Evolutionary conservation across 2,888 invertebrate species (phyloP), one percentile per base, ranked within the genome.

Genomic region (Apotomis betuletana): DNA sequence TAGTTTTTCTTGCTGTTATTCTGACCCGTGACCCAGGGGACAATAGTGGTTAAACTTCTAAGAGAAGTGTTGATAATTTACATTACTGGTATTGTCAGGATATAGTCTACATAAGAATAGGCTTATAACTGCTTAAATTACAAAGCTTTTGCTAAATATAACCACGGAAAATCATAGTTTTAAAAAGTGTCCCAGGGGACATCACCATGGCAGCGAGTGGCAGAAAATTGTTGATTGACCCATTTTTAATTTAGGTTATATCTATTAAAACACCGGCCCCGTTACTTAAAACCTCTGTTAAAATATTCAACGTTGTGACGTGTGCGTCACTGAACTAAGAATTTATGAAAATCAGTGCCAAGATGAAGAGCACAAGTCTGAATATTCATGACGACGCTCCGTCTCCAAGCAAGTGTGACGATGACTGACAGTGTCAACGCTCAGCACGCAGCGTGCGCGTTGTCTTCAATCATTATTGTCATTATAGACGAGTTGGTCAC

Each of bases 351-450:
- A 65, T 13, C 64, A 38, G 15, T 60, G 64, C 64, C 64, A 55
- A 65, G 64, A 41, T 36, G 38, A 63, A 64, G 9, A 65, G 57
- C 38, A n/a, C 57, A 27, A 10, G 38, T 27, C 10, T 36, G 46
- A 65, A 62, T 62, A 69, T 69, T 62, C 61, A 62, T 62, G 13
- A 15, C 62, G 10, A 38, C 12, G 13, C 49, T 49, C 49, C 38
- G 38, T 6, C 15, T 12, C 36, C 10, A 9, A 61, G 51, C 10
- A 54, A 61, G 55, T 49, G 44, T 54, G 55, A 61, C 55, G 55
- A 12, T 49, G 61, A 69, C 55, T 44, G 69, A 69, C 69, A 62
- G 4, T 54, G 68, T 67, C 68, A 9, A 60, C 60, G 44, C 44
- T 13, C 60, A 10, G 15, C n/a, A 44, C 4, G 5, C 6, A 9